Conservation (phyloP, 2,113 vertebrate genomes). For the Hiodon tergisus region DNA sequence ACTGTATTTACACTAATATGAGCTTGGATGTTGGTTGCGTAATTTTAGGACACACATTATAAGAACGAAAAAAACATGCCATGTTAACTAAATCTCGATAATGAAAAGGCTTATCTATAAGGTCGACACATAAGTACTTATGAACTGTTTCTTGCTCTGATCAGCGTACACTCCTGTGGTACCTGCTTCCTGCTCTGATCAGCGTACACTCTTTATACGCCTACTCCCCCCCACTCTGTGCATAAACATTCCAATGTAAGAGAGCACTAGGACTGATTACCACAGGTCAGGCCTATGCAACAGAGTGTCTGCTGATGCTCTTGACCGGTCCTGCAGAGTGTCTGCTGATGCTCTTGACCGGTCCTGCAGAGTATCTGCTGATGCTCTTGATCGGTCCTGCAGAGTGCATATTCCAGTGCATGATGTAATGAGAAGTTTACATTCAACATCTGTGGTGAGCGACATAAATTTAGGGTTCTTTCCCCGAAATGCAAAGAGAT, state of each 20-base stretch:
- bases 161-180: too few relatives aligned
- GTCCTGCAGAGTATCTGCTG: neutral
- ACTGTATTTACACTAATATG: too few relatives aligned
- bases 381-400: neutral
- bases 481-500: neutral
- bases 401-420: neutral
- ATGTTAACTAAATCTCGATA: too few relatives aligned
- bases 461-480: neutral
- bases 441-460: neutral
- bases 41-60: too few relatives aligned
- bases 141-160: too few relatives aligned
- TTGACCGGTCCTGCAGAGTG: neutral
- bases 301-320: neutral
- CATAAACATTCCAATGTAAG: neutral
- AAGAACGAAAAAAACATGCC: too few relatives aligned
- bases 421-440: neutral
- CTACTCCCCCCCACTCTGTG: neutral
- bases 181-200: too few relatives aligned
- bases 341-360: neutral
- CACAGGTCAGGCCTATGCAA: neutral
- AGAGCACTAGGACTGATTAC: neutral
- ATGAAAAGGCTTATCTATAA: too few relatives aligned
- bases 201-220: too few relatives aligned
- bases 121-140: too few relatives aligned
- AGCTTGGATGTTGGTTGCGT: too few relatives aligned